These are phyloP conservation scores for Electrona antarctica DNA, from an alignment of 2,113 vertebrate species.

Conservation along the genomic window DNA sequence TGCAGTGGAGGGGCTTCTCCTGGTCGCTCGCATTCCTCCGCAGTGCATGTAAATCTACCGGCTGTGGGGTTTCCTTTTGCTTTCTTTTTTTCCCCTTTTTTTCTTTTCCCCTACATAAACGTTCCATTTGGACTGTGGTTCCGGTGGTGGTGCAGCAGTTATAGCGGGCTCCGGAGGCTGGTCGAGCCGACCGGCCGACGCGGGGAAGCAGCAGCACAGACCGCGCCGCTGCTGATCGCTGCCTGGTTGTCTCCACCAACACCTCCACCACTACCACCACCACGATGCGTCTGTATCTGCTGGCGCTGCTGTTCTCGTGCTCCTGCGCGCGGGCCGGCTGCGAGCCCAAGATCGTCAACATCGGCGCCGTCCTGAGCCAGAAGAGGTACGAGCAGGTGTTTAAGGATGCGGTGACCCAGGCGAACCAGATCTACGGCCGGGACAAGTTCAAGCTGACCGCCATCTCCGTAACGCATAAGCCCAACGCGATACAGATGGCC, in stretches of 20 bases:
- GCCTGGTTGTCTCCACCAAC: conserved; percentile 8
- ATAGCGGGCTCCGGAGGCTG: conserved; percentile 46
- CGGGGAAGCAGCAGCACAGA: conserved; percentile 37
- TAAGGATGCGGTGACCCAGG: conserved; percentile 92
- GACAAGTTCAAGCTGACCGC: conserved; percentile 97
- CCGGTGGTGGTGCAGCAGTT: conserved; percentile 5
- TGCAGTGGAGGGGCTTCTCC: conserved; percentile 26
- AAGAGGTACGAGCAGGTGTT: conserved; percentile 96
- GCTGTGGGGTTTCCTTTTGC: conserved; percentile 24
- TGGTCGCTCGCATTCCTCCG: conserved; percentile 69
- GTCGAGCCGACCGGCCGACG: conserved; percentile 63
- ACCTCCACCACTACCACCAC: neutral
- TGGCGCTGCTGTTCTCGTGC: conserved; percentile 88
- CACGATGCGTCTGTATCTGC: conserved; percentile 83
- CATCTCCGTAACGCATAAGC: conserved; percentile 96
- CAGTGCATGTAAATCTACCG: conserved; percentile 67
- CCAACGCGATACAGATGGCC: conserved; percentile 98
- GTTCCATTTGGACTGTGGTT: conserved; percentile 56
- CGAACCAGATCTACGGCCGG: conserved; percentile 93
- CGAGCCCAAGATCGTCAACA: conserved; percentile 95
- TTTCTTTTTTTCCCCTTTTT: conserved; percentile 11
- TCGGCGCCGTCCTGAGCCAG: conserved; percentile 95
- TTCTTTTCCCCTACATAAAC: conserved; percentile 18
- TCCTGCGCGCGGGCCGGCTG: conserved; percentile 91
- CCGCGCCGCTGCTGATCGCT: conserved; percentile 46